phyloP scores from a whole-genome alignment of 2,888 invertebrate species.

The Seira ritae region DNA sequence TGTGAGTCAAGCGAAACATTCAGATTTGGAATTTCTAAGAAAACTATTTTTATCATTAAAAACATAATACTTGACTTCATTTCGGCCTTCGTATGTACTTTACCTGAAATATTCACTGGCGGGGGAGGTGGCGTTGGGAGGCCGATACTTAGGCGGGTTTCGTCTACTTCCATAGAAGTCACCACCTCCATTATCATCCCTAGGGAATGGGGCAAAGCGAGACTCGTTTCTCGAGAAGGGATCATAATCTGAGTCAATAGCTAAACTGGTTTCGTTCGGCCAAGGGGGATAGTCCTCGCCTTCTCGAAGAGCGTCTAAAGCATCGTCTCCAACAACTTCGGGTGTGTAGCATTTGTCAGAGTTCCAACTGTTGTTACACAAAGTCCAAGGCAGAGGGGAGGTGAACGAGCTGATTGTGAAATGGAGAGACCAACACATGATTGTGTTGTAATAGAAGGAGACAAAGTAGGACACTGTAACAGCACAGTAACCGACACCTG shows the following conservation, averaged over 20 bases:
- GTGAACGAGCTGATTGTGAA: slow-evolving; percentile 81
- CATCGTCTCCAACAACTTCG: slow-evolving; percentile 74
- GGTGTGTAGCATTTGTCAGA: slow-evolving; percentile 81
- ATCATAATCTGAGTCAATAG: background rate
- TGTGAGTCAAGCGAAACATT: too few relatives aligned
- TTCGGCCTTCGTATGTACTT: too few relatives aligned
- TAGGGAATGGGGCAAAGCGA: slow-evolving; percentile 53
- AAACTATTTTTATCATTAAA: too few relatives aligned
- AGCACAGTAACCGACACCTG: slow-evolving; percentile 87
- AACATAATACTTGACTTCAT: too few relatives aligned
- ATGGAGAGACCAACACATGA: slow-evolving; percentile 90
- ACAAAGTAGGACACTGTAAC: slow-evolving; percentile 88
- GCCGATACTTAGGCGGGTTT: slow-evolving; percentile 63
- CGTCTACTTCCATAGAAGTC: slow-evolving; percentile 15
- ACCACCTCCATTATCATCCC: background rate
- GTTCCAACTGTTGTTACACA: slow-evolving; percentile 90
- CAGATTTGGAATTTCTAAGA: too few relatives aligned
- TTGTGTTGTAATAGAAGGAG: slow-evolving; percentile 90
- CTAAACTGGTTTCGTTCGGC: background rate
- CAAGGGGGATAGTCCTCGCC: background rate
- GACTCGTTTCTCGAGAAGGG: slow-evolving; percentile 29
- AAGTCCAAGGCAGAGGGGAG: slow-evolving; percentile 86
- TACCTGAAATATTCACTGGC: slow-evolving; percentile 88
- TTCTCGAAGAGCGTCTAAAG: slow-evolving; percentile 7
- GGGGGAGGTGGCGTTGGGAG: slow-evolving; percentile 79